Evolutionary conservation across 2,888 invertebrate species (phyloP), one percentile per base, ranked within the genome.

Genomic region (Villa cingulata): DNA sequence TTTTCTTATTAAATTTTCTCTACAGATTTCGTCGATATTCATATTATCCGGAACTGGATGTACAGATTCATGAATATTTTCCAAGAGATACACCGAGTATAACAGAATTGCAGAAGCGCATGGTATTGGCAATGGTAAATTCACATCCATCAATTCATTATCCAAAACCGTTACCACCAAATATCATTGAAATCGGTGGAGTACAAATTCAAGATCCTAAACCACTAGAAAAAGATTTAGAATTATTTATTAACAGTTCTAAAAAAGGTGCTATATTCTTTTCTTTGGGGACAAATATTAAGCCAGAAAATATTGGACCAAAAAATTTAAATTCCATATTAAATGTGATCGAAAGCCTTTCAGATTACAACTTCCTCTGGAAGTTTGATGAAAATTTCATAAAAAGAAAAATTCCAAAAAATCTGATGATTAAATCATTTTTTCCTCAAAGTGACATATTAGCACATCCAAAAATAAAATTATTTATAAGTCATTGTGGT

Each of bases 361-460:
- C 56, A 0, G 57, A 64, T 2, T 65, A 63, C 48, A 58, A 63
- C 14, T 66, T 71, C 18, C 42, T 71, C 4, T 70, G 66, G 68
- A 70, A 67, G 55, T 59, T 60, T 36, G 60, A 62, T 39, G 17
- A 17, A 2, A 38, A 49, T 7, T 41, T 37, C 10, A 36, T 49
- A 14, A 44, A 50, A 37, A 4, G 49, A 0, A 57, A 63, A 12
- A 54, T 65, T 20, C 68, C 72, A 0, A 48, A 57, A 7, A 75
- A 75, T 55, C 60, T 76, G 0, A 58, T 69, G 52, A 54, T 70
- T 2, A 60, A 56, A 44, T 63, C 66, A 29, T 76, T 74, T 74
- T 51, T 73, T 32, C 73, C 75, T 0, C 75, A 75, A 52, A 68
- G 66, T 46, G 74, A 74, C 54, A 59, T 75, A 41, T 55, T 43